phyloP scores from a whole-genome alignment of 2,797 vertebrate genomes.

The Bradypus variegatus region DNA sequence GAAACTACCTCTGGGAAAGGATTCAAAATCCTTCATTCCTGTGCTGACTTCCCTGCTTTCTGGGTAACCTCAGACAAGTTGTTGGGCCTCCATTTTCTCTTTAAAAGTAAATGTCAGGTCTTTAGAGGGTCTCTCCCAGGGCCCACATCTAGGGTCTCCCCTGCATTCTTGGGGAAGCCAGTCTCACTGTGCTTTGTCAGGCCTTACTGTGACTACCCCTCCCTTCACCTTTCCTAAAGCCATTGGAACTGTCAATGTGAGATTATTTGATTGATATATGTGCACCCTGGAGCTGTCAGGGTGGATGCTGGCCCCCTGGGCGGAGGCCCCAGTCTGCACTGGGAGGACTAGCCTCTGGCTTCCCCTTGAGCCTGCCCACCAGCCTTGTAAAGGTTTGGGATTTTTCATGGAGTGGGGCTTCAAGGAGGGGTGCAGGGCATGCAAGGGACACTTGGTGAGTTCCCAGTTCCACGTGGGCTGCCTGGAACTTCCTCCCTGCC shows the following conservation, averaged over 20 bases:
- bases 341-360: neutral
- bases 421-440: too few relatives aligned
- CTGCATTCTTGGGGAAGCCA: neutral
- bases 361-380: neutral
- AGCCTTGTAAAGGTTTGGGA: fast-evolving
- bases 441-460: neutral
- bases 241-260: too few relatives aligned
- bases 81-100: neutral
- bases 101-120: neutral
- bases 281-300: neutral
- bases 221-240: neutral
- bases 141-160: neutral
- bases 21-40: neutral
- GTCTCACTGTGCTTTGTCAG: neutral
- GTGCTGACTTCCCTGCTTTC: neutral
- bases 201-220: neutral
- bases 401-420: neutral
- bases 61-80: neutral
- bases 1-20: neutral
- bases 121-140: neutral
- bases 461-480: neutral
- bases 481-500: neutral
- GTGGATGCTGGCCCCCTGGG: neutral
- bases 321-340: too few relatives aligned
- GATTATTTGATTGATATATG: too few relatives aligned